Base-by-base conservation (phyloP, 2,797 vertebrate genomes). In the Notoglanidium macrostoma region DNA sequence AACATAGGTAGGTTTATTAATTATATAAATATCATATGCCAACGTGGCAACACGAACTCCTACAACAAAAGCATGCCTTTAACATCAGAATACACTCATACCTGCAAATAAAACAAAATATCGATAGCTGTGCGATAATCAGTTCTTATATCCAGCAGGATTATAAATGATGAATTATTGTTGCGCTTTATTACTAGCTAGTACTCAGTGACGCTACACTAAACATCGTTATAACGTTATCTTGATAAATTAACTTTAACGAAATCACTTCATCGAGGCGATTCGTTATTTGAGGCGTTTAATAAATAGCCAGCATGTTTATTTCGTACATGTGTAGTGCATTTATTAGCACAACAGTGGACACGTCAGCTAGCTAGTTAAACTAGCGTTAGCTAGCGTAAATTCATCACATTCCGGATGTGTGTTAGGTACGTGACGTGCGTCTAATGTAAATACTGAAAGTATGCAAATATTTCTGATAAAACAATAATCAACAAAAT, bases 31-130 rank as follows among this genome's bases (percentile, higher is more conserved):
- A 81, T 63, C 78, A 65, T 0, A 21, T 35, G 81, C 63, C 81
- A 83, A 83, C 81, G 81, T 83, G 63, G 81, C 81, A 83, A 54
- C n/a, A 83, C 0, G 10, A 15, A 35, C 3, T 14, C 23, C 63
- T 17, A 29, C 21, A 54, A 83, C n/a, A 51, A 68, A 68, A 23
- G 40, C 29, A 35, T 0, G 21, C 1, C 6, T 54, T 4, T 51
- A 26, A 21, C 19, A 21, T 19, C n/a, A 23, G 14, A 35, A 32
- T 11, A 68, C 46, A 54, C 19, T 32, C 1, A 83, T 3, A 40
- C 2, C 59, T 23, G n/a, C 9, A 51, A 32, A 51, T 14, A 3
- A 44, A 1, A 61, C n/a, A 0, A n/a, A 0, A 46, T 21, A 32
- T 7, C n/a, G 5, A 35, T 3, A 82, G 8, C 8, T 11, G 12